Base-by-base conservation (phyloP, 30 jellyfish, hydroid and myxozoan genomes). In the Turritopsis rubra region DNA sequence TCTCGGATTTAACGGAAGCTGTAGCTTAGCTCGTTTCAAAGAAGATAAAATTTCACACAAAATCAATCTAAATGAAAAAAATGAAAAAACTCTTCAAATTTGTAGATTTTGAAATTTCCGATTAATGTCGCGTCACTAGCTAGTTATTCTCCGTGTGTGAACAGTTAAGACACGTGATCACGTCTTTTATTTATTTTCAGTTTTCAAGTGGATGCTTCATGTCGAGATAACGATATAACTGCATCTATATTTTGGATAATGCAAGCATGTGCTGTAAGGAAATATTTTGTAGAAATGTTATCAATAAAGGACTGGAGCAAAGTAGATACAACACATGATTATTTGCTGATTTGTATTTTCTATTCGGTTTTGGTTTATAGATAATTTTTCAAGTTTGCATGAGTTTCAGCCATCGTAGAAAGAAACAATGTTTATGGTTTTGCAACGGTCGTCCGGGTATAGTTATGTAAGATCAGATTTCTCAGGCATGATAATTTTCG, bases 361-460 rank as follows among this genome's bases (percentile, higher is more conserved):
- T n/a, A 9, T 68, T 23, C 19, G 28, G 9, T 27, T 27, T 1
- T 68, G 9, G 16, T 23, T 68, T 68, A 8, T 68, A 68, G 77
- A 9, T 68, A n/a, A 68, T 68, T 68, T 68, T 68, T 19, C 77
- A 68, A 68, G 30, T 68, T 68, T n/a, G 28, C 21, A 19, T 68
- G 17, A 68, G 77, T 27, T 68, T 68, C 21, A 68, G 77, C 30
- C 77, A 68, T 68, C 77, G 77, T 16, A 88, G 96, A 71, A 83
- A 88, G 53, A 81, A 82, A 72, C 83, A 71, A 28, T 41, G 85
- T 4, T 21, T 29, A 54, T 66, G 79, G 8, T 88, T 88, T 29
- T 88, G 91, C 23, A 53, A 77, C 72, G 96, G 96, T 41, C 83
- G 86, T 31, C 96, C 96, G 28, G 88, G 96, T 28, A 77, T 84